These are phyloP conservation scores for Macropodus opercularis DNA, from an alignment of 2,797 vertebrate genomes.

Conservation along the genomic window DNA sequence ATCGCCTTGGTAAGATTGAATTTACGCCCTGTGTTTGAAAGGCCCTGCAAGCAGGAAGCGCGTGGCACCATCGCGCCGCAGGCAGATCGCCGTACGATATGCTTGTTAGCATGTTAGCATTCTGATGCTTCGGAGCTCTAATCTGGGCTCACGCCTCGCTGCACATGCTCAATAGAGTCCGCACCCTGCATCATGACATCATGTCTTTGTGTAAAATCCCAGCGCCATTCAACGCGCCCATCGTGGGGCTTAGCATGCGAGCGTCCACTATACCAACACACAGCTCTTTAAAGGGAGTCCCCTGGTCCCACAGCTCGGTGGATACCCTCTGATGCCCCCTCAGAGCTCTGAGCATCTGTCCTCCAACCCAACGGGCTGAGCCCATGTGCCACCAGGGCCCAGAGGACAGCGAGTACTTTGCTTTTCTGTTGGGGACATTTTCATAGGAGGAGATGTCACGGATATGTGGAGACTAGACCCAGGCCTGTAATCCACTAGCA, in stretches of 20 bases:
- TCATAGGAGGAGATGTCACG: constrained; percentile 30
- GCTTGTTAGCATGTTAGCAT: constrained; percentile 88
- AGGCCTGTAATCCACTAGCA: constrained; percentile 20
- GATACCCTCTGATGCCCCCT: constrained; percentile 66
- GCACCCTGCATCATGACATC: constrained; percentile 90
- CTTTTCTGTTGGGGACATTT: constrained; percentile 36
- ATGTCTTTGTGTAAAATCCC: constrained; percentile 92
- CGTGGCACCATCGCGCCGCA: constrained; percentile 60
- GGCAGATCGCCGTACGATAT: constrained; percentile 90
- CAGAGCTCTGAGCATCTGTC: constrained; percentile 54
- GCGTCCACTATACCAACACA: constrained; percentile 79
- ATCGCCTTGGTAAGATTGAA: constrained; percentile 42
- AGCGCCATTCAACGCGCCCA: constrained; percentile 81
- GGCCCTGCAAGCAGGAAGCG: constrained; percentile 74
- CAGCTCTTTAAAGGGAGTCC: constrained; percentile 79
- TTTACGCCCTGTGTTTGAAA: constrained; percentile 65
- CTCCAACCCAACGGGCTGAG: constrained; percentile 28
- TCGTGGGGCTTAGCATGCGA: constrained; percentile 78
- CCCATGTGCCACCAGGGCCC: constrained; percentile 37
- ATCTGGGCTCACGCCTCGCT: constrained; percentile 89
- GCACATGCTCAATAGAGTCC: constrained; percentile 86
- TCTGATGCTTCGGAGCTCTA: constrained; percentile 86
- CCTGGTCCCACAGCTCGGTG: constrained; percentile 62
- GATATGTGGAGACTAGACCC: constrained; percentile 28
- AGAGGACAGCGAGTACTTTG: constrained; percentile 35